phyloP scores from a whole-genome alignment of 2,888 invertebrate genomes.

The Acanthosepion pharaonis region DNA sequence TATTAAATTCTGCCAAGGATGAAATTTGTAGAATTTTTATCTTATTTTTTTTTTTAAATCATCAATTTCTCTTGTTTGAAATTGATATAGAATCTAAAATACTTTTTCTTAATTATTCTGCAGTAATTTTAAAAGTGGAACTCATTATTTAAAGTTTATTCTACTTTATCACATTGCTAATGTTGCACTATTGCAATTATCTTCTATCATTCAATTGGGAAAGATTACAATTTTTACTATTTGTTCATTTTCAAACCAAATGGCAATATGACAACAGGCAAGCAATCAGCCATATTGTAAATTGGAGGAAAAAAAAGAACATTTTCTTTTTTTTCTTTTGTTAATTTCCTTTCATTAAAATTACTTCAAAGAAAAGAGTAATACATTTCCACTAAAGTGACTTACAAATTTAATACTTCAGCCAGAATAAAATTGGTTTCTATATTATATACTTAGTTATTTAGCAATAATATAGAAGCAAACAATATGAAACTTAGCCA shows the following conservation, averaged over 20 bases:
- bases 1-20: no score
- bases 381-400: neutral
- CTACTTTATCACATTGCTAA: neutral
- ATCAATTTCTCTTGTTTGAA: no score
- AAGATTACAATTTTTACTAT: neutral
- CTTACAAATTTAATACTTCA: neutral
- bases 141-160: neutral
- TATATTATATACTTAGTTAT: no score
- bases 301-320: neutral
- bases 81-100: no score
- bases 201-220: neutral
- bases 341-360: neutral
- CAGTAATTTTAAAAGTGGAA: neutral
- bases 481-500: no score
- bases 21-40: no score
- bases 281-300: neutral
- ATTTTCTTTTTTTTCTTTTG: no score
- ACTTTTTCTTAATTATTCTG: neutral
- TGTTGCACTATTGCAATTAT: neutral
- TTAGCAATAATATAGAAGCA: no score
- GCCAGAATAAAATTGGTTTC: no score
- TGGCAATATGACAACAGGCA: neutral
- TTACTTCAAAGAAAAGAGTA: neutral
- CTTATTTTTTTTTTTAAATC: no score
- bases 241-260: neutral